Evolutionary conservation across 2,113 vertebrate genomes (phyloP), one percentile per base, ranked within the genome.

Genomic region (Nerophis ophidion): DNA sequence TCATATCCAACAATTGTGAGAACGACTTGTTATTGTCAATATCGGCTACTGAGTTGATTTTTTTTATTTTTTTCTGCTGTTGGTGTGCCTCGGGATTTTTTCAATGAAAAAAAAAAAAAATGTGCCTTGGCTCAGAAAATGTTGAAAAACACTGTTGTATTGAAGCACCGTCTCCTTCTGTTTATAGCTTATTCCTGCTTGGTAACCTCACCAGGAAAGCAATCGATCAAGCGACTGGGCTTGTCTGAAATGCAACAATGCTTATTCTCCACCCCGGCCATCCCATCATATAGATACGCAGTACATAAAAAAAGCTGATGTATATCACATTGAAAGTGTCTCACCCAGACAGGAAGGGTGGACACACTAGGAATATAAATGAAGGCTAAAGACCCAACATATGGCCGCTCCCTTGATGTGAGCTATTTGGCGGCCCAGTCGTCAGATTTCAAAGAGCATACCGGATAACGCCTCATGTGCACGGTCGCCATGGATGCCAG

Each of bases 351-450:
- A 48, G 64, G 57, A 75, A 59, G 61, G 49, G 35, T 73, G 77
- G 73, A 84, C 74, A 61, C 77, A 76, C 70, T 71, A 54, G 59
- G 75, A 83, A 81, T 86, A 66, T 74, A 79, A 86, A 83, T 77
- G 64, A 82, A 78, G 68, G 65, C 72, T 81, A 72, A 83, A 76
- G 75, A 83, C 57, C 52, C 72, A 83, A 75, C 83, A 86, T 83
- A 82, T 83, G 79, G 81, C 74, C 35, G 48, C 61, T 77, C 75
- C 74, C 68, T 79, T 81, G 70, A 84, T 82, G 82, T 82, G 69
- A 71, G 70, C 75, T 70, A 62, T 81, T 79, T 53, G 70, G 76
- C 65, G 74, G 26, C 55, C 75, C 66, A 38, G 66, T 65, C 38
- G 11, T 76, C 66, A 42, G 66, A 77, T 82, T 81, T 84, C 74